Base-by-base conservation (phyloP, 2,797 vertebrate species). In the Channa striata region DNA sequence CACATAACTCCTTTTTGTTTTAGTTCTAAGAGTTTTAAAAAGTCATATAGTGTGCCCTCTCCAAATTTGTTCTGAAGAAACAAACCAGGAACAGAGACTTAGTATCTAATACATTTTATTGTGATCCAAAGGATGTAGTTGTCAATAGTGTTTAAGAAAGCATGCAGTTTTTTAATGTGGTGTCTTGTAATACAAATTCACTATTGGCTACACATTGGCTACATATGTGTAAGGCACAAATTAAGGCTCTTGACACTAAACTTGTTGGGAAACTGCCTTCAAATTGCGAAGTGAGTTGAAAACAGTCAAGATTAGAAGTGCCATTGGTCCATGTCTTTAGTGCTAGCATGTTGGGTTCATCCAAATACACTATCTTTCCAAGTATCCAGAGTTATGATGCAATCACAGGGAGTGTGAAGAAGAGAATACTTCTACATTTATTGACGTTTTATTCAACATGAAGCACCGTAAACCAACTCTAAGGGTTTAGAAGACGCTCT, bases 401-500 rank as follows among this genome's bases (percentile, higher is more conserved):
- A 33, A 21, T 36, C 34, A 21, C 0, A 50, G 36, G 20, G n/a
- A 19, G 19, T 50, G 12, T 9, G 16, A 54, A 44, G 2, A 44
- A 16, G 3, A 42, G 19, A 21, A 14, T 20, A 16, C 16, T 68
- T 4, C 7, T 8, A 5, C 8, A 13, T 7, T 37, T 23, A 6
- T n/a, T 50, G 30, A 46, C 11, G 39, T 30, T 51, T 23, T 1
- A 19, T 54, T 70, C 50, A 47, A 39, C 56, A 17, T 54, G 30
- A 7, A 54, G 36, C 0, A 1, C 19, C 20, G 6, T 11, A 39
- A 57, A 59, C n/a, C 48, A 7, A 7, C 2, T 7, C 30, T 37
- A 9, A 11, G 16, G 13, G 17, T 56, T 85, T 63, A 99, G 80
- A 99, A 98, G 36, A 84, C 85, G 2, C 93, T 94, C 0, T 97